Conservation (phyloP, 2,113 vertebrate species). For the Cercopithecus mona region DNA sequence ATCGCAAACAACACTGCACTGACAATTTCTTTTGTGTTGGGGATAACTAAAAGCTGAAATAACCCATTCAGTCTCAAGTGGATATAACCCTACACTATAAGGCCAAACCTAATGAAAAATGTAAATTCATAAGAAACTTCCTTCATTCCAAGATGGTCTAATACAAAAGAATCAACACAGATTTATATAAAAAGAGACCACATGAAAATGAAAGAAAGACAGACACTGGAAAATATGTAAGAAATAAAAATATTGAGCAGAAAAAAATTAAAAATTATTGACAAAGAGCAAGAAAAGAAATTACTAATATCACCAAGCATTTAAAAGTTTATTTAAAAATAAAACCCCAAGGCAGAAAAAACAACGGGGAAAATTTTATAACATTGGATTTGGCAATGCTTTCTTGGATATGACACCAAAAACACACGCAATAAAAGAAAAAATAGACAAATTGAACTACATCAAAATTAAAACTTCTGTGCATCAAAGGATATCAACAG, state of each 20-base stretch:
- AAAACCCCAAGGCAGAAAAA: not conserved
- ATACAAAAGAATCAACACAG: not conserved
- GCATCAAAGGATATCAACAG: not conserved
- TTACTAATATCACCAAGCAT: not conserved
- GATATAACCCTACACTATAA: not conserved
- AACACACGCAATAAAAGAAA: not conserved
- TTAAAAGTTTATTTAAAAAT: not conserved
- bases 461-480: not conserved
- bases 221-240: not conserved
- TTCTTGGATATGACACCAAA: not conserved
- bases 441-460: not conserved
- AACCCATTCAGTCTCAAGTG: not conserved
- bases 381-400: not conserved
- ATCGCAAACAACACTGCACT: not conserved
- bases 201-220: not conserved
- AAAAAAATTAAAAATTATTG: not conserved
- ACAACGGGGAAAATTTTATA: not conserved
- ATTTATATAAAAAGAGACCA: not conserved
- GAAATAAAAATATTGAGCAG: not conserved
- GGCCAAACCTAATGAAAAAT: not conserved
- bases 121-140: not conserved
- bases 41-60: not conserved
- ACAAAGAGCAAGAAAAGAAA: not conserved
- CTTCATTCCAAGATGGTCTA: not conserved
- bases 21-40: not conserved